Evolutionary conservation across 1,140 invertebrate species (phyloP), one percentile per base, ranked within the genome.

Genomic region (Parapsyche elsis): DNA sequence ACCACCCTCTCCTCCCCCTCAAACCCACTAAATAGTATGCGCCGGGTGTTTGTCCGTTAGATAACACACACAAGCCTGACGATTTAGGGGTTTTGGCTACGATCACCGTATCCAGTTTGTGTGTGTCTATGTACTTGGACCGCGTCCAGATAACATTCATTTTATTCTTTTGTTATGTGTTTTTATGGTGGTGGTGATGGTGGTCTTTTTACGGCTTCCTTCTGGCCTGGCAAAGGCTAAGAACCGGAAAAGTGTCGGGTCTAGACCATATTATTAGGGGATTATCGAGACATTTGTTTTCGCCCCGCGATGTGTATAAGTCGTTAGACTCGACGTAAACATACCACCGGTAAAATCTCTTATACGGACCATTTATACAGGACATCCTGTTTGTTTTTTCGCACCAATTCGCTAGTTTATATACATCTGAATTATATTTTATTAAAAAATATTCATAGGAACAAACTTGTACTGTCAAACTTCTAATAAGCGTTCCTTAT

Each of bases 251-350:
- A 61, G 57, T 61, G 57, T 61, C 16, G 57, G 30, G 57, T 61
- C 57, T 21, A 16, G 14, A 61, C 57, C 57, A 61, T 67, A 67
- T 67, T 67, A 67, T 26, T 67, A 67, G 21, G 64, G n/a, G 24
- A 67, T 30, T 67, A 67, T 67, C 64, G 24, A 30, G 64, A 67
- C 24, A 67, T 67, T 67, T 67, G 64, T 67, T 67, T 67, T n/a
- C 21, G 10, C 64, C 64, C 10, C 64, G n/a, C 9, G 7, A 24
- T 9, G 10, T 53, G 16, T 14, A 53, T 5, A 53, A 14, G 30
- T 7, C 30, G 30, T 7, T 38, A 38, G 30, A 4, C 30, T 38
- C 30, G n/a, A n/a, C n/a, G n/a, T n/a, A n/a, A n/a, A n/a, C n/a
- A n/a, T n/a, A 4, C 30, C 7, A 38, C 1, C 30, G 30, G 30